Percentiles rank a stretch among this genome's conserved stretches.
phyloP scores from a whole-genome alignment of 2,888 invertebrate genomes.

The Catocala nupta region DNA sequence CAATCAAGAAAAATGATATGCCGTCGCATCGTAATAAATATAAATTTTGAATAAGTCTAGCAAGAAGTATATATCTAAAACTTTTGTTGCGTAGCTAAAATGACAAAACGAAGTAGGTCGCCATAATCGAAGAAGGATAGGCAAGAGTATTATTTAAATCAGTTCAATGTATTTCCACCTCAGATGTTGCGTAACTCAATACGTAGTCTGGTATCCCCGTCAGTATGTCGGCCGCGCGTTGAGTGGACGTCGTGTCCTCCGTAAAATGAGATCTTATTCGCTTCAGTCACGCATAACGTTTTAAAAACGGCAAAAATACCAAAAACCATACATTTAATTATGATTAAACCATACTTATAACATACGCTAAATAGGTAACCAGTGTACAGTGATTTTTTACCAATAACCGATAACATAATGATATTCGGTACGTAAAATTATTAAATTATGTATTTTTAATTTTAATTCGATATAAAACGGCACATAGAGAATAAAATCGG shows the following conservation, averaged over 20 bases:
- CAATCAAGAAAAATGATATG: no score
- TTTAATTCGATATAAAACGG: not conserved
- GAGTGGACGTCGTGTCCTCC: slow-evolving; percentile 58
- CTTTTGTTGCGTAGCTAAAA: no score
- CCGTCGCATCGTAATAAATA: no score
- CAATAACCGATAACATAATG: slow-evolving; percentile 37
- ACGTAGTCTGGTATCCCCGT: slow-evolving; percentile 58
- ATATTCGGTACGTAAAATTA: slow-evolving; percentile 45
- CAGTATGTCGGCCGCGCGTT: slow-evolving; percentile 72
- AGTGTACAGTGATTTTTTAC: slow-evolving; percentile 50
- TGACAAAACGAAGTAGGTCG: not conserved
- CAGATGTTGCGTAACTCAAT: slow-evolving; percentile 47
- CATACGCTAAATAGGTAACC: slow-evolving; percentile 65
- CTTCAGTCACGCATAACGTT: slow-evolving; percentile 62
- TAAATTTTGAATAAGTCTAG: no score
- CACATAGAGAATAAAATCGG: not conserved
- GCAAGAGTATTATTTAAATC: slow-evolving; percentile 19
- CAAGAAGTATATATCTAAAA: no score
- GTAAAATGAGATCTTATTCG: slow-evolving; percentile 67
- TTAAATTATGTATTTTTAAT: slow-evolving; percentile 13
- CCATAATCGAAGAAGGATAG: slow-evolving; percentile 2
- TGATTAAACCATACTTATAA: slow-evolving; percentile 76
- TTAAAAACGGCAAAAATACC: slow-evolving; percentile 60
- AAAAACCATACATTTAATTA: slow-evolving; percentile 60
- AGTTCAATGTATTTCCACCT: slow-evolving; percentile 26